A percentile compares a stretch with the other conserved stretches of the same genome.
phyloP scores from a whole-genome alignment of 2,113 vertebrate genomes.

The Stercorarius parasiticus region DNA sequence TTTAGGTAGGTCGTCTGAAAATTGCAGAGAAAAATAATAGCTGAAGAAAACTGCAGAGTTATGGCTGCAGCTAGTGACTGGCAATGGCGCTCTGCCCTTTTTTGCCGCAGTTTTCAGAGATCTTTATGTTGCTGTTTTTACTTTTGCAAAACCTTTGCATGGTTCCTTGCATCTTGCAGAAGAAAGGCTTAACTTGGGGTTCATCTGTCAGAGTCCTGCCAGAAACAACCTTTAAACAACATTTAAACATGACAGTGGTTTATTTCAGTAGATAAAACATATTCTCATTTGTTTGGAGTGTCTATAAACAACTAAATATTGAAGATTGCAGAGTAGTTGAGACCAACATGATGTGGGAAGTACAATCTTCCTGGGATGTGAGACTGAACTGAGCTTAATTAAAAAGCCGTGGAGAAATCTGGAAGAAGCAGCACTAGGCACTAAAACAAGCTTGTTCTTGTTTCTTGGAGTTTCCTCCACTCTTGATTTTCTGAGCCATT shows the following conservation, averaged over 20 bases:
- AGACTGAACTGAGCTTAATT: constrained; percentile 8
- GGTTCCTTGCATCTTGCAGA: not conserved
- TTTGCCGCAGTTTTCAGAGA: not conserved
- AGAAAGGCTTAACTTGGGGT: not conserved
- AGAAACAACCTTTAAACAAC: not conserved
- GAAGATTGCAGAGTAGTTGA: not conserved
- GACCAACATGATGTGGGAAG: not conserved
- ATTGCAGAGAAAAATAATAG: not conserved
- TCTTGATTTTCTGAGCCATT: constrained; percentile 7
- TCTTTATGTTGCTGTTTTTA: not conserved
- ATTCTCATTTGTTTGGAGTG: not conserved
- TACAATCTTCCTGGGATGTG: not conserved
- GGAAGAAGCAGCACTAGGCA: not conserved
- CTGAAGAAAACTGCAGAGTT: not conserved
- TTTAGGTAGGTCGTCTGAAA: not conserved
- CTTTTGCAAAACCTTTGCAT: not conserved
- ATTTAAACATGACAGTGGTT: not conserved
- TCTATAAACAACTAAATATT: not conserved
- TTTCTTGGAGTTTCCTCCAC: not conserved
- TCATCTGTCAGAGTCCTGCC: not conserved
- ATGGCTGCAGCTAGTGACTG: not conserved
- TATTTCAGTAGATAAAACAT: not conserved
- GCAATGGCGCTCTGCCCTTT: not conserved
- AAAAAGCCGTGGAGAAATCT: not conserved
- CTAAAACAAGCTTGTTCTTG: not conserved